phyloP scores from a whole-genome alignment of 92 coral and sea anemone genomes.

The Bergia puertoricense region DNA sequence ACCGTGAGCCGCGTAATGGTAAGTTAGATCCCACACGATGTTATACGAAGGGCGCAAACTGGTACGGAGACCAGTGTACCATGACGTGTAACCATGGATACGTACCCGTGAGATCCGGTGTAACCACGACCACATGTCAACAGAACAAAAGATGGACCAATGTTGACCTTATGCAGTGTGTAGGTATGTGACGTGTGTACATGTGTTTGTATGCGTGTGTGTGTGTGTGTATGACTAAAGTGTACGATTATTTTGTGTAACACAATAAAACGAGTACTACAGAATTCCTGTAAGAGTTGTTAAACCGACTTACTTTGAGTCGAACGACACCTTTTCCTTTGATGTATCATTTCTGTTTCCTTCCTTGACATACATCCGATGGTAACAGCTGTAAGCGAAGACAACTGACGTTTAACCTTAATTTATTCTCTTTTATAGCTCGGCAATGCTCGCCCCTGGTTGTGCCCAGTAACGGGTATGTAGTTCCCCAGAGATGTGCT shows the following conservation, averaged over 20 bases:
- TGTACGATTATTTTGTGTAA: neutral
- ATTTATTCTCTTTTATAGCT: slow-evolving; percentile 43
- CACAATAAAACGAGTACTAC: neutral
- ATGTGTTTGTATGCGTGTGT: too few species aligned
- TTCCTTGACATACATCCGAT: too few species aligned
- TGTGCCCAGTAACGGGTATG: slow-evolving; percentile 53
- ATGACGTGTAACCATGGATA: slow-evolving; percentile 68
- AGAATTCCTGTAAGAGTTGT: too few species aligned
- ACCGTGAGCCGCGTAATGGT: slow-evolving; percentile 50
- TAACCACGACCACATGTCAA: slow-evolving; percentile 54
- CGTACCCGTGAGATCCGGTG: slow-evolving; percentile 44
- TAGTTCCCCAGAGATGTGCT: slow-evolving; percentile 57
- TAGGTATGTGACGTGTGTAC: neutral
- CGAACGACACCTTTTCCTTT: too few species aligned
- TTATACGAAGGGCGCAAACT: slow-evolving; percentile 54
- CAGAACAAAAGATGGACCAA: slow-evolving; percentile 61
- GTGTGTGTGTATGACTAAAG: neutral
- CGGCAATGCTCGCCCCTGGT: slow-evolving; percentile 62
- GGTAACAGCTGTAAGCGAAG: too few species aligned
- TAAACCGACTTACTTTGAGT: too few species aligned
- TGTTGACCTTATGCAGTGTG: slow-evolving; percentile 67
- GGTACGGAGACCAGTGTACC: slow-evolving; percentile 65
- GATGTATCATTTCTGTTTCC: too few species aligned
- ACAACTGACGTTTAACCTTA: neutral
- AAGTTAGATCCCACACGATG: slow-evolving; percentile 70